Percentiles rank a stretch among this genome's conserved stretches.
Conservation (phyloP, 2,113 vertebrate genomes). For the Callipepla californica region DNA sequence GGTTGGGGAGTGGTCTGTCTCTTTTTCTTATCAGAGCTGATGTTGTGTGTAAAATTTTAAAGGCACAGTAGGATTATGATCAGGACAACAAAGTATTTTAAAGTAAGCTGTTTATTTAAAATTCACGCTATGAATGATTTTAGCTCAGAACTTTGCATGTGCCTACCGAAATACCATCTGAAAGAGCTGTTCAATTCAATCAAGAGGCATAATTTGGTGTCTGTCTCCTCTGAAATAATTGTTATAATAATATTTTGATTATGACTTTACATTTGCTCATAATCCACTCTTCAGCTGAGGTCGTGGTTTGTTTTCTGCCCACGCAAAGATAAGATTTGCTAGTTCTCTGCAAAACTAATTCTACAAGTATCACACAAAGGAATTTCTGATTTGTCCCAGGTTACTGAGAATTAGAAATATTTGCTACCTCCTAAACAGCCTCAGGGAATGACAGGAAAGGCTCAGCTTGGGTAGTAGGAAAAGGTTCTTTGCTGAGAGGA, state of each 20-base stretch:
- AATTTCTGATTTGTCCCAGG: background rate
- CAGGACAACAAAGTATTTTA: background rate
- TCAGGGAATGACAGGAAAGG: background rate
- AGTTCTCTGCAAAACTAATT: background rate
- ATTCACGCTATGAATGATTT: background rate
- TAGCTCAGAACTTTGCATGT: background rate
- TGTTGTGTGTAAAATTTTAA: background rate
- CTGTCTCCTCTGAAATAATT: background rate
- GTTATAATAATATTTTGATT: background rate
- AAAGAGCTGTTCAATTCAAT: background rate
- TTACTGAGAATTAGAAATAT: background rate
- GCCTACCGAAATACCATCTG: background rate
- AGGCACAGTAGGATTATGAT: background rate
- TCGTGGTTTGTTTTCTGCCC: background rate
- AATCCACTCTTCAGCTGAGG: background rate
- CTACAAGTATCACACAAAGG: background rate
- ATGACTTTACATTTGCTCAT: background rate
- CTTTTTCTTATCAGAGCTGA: background rate
- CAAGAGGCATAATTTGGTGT: background rate
- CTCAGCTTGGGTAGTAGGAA: background rate
- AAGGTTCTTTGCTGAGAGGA: background rate
- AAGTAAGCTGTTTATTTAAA: background rate
- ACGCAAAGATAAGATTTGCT: background rate
- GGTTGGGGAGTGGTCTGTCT: fast-evolving
- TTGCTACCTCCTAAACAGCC: background rate